Percentiles rank a stretch among this genome's conserved stretches.
Evolutionary conservation across 35 echinoderm and acorn worm genomes (phyloP).

Genomic region (Amphiura filiformis): DNA sequence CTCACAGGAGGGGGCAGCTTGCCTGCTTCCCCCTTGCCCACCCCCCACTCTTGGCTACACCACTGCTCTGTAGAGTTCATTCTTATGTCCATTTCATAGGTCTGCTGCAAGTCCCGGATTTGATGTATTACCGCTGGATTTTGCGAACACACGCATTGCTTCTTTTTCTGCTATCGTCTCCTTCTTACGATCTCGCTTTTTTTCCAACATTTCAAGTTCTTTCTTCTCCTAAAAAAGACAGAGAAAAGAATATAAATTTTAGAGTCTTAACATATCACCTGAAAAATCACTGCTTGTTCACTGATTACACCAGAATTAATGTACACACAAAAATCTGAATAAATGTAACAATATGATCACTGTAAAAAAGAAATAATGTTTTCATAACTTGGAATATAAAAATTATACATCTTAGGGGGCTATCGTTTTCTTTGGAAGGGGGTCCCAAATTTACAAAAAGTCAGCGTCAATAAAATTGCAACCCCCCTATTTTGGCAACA

Average conservation of each 20-base stretch:
- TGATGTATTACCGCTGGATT: conserved; percentile 5
- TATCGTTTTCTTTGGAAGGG: no score
- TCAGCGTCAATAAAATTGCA: no score
- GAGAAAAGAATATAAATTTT: background rate
- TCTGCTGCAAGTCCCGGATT: conserved; percentile 42
- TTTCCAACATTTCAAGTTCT: conserved; percentile 37
- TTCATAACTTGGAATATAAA: no score
- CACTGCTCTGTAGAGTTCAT: no score
- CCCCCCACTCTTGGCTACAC: no score
- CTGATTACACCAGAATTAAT: background rate
- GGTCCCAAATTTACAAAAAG: no score
- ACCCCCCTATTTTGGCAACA: no score
- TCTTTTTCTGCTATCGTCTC: conserved; percentile 25
- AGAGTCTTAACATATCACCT: background rate
- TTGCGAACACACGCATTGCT: conserved; percentile 41
- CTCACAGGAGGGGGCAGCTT: no score
- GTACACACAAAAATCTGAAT: background rate
- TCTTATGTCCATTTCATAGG: conserved; percentile 2
- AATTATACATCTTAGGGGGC: no score
- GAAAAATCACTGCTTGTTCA: background rate
- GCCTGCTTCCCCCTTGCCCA: no score
- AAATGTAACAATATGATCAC: background rate
- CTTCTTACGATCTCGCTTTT: conserved; percentile 32
- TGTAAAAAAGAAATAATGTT: no score
- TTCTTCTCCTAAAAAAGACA: conserved; percentile 48